Evolutionary conservation across 2,113 vertebrate species (phyloP), one percentile per base, ranked within the genome.

Genomic region (Morone saxatilis): DNA sequence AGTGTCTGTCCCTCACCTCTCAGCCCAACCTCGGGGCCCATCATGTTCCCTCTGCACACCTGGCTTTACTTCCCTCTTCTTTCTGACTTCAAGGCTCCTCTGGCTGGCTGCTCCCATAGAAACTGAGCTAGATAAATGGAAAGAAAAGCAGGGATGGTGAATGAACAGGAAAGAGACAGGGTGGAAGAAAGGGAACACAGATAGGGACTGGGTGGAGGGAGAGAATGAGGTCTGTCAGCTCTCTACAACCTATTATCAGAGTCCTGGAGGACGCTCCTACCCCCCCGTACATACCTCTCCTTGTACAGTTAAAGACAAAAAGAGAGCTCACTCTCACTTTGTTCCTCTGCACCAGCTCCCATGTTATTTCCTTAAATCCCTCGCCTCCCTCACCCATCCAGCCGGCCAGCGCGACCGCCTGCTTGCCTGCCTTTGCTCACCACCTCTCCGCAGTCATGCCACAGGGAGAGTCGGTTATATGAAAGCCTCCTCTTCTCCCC

Each of bases 1-100:
- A 86, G 79, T 86, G 84, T 89, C 80, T 92, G 91, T 93, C 89
- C 88, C 89, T 83, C 86, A 91, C 89, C 93, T 91, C 83, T 86
- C 87, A 92, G 88, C 83, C 68, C 87, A 89, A 93, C 92, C 89
- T 85, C 78, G 7, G 88, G 92, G 91, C 88, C 89, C 85, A 57
- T 88, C 87, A 57, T 66, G 87, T 71, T 70, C 83, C 81, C 81
- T 31, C 60, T 67, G 67, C 88, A 90, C 91, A 93, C 91, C 93
- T 94, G 93, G 86, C 86, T 84, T 85, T 78, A 9, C 82, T 83
- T 78, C 68, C 74, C 78, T 65, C 80, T 65, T 84, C 85, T 69
- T 61, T 66, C 78, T 20, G 43, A 86, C 92, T 90, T 85, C 87
- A 86, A 84, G 86, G 83, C 80, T 89, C 75, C 76, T 61, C 67